phyloP scores from a whole-genome alignment of 2,113 vertebrate genomes.

The Sinocyclocheilus rhinocerous region DNA sequence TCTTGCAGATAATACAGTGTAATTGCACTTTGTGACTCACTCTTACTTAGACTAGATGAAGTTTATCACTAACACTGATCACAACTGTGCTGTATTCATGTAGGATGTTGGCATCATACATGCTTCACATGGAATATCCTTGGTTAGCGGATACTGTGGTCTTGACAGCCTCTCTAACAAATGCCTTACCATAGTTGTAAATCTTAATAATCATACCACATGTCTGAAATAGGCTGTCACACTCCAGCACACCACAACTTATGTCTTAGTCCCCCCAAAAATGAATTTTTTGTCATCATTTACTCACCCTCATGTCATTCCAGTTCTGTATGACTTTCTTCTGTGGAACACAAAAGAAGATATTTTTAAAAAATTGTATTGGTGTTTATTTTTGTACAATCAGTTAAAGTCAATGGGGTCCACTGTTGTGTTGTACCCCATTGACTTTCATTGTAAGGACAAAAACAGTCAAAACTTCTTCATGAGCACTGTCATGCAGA shows the following conservation, averaged over 20 bases:
- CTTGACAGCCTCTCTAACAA: background rate
- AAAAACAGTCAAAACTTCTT: background rate
- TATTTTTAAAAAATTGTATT: background rate
- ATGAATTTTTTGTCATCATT: background rate
- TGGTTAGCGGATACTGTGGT: background rate
- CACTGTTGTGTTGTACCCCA: background rate
- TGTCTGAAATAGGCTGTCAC: background rate
- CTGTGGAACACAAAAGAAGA: background rate
- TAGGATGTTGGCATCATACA: background rate
- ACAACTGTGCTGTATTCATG: background rate
- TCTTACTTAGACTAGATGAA: background rate
- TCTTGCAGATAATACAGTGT: background rate
- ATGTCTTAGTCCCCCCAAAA: background rate
- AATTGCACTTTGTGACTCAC: background rate
- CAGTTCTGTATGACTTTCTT: background rate
- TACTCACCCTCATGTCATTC: background rate
- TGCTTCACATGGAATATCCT: background rate
- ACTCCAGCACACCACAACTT: background rate
- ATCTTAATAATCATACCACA: background rate
- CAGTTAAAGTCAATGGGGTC: background rate
- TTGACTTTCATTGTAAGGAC: background rate
- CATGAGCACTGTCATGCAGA: background rate
- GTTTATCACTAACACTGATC: conserved; percentile 1
- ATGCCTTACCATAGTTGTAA: background rate
- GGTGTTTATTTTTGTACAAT: background rate